A percentile compares a stretch with the other conserved stretches of the same genome.
Conservation (phyloP, 2,797 vertebrate species). For the Hyperoplus lanceolatus region DNA sequence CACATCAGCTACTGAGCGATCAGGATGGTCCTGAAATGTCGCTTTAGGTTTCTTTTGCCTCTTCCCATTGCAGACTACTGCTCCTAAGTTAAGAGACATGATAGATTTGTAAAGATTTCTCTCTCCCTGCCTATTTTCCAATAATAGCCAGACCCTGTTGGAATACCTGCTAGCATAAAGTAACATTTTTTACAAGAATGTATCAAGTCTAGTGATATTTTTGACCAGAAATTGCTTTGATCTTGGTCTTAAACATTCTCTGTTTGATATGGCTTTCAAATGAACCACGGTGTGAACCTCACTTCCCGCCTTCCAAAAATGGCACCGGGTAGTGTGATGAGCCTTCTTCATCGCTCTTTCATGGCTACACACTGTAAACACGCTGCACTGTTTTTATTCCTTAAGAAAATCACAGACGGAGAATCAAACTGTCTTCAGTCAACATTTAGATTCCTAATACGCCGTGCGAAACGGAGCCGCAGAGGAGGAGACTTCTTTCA, state of each 20-base stretch:
- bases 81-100: conserved; percentile 15
- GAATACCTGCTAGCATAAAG: conserved; percentile 63
- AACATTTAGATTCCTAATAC: conserved; percentile 86
- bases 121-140: conserved; percentile 60
- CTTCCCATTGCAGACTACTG: not conserved
- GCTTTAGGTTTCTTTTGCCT: not conserved
- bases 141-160: conserved; percentile 65
- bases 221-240: conserved; percentile 68
- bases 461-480: conserved; percentile 65
- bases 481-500: conserved; percentile 84
- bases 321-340: conserved; percentile 69
- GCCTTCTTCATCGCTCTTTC: conserved; percentile 75
- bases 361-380: conserved; percentile 76
- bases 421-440: conserved; percentile 84
- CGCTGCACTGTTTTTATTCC: conserved; percentile 71
- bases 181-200: conserved; percentile 63
- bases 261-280: conserved; percentile 79
- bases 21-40: conserved; percentile 7
- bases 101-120: conserved; percentile 46
- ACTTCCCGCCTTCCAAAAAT: conserved; percentile 74
- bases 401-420: conserved; percentile 82
- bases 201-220: conserved; percentile 66
- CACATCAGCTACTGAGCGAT: not conserved
- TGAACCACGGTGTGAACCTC: conserved; percentile 66
- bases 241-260: conserved; percentile 67